Evolutionary conservation across 2,797 vertebrate genomes (phyloP).

Genomic region (Acropternis orthonyx): DNA sequence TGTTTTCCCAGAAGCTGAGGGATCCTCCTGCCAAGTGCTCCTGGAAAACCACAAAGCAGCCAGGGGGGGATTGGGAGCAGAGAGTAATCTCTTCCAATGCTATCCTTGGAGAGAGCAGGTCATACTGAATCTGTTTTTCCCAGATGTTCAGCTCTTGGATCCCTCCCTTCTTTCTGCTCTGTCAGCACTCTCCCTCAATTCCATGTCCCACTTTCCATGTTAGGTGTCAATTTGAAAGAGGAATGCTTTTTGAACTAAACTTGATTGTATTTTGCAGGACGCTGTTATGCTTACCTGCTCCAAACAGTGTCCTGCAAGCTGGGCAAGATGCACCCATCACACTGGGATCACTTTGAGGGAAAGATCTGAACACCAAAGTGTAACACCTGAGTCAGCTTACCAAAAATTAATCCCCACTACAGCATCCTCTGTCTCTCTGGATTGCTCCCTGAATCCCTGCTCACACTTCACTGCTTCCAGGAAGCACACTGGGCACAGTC

Average conservation of each 20-base stretch:
- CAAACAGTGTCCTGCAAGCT: neutral
- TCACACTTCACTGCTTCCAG: neutral
- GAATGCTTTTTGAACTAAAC: neutral
- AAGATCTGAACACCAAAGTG: accelerated
- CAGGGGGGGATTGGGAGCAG: neutral
- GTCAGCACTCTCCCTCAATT: neutral
- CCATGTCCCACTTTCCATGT: accelerated
- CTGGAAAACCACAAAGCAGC: neutral
- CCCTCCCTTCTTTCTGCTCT: neutral
- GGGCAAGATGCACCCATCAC: neutral
- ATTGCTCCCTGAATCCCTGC: neutral
- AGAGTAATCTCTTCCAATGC: neutral
- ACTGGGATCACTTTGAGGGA: neutral
- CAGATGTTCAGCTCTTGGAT: neutral
- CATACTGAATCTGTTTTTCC: neutral
- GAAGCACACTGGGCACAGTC: neutral
- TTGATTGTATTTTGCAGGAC: neutral
- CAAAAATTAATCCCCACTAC: neutral
- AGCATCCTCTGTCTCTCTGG: neutral
- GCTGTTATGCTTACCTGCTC: neutral
- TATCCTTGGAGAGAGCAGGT: neutral
- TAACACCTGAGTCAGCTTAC: neutral
- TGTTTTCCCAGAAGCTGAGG: neutral
- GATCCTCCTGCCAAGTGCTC: neutral
- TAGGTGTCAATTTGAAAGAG: neutral